Percentiles rank a stretch among this genome's conserved stretches.
Evolutionary conservation across 2,113 vertebrate species (phyloP).

Genomic region (Mesocricetus auratus): DNA sequence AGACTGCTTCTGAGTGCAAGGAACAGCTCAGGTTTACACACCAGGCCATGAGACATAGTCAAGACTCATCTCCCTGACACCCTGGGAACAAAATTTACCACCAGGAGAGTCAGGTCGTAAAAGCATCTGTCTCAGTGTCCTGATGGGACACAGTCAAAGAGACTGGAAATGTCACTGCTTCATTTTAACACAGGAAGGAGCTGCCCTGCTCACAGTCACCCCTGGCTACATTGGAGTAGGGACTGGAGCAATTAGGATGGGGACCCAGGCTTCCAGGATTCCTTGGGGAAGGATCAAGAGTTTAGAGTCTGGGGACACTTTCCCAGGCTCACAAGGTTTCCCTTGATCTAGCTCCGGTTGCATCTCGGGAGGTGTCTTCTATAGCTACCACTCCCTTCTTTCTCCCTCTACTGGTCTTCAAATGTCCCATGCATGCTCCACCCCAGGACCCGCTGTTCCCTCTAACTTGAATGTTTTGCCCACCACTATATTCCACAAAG

Average conservation of each 20-base stretch:
- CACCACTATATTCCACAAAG: not conserved
- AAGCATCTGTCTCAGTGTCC: slow-evolving; percentile 58
- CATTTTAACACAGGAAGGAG: slow-evolving; percentile 1
- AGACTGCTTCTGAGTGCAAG: not conserved
- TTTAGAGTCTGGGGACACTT: not conserved
- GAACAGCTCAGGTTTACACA: not conserved
- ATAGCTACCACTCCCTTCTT: not conserved
- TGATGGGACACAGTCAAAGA: slow-evolving; percentile 54
- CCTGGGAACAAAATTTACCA: slow-evolving; percentile 50
- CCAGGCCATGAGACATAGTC: slow-evolving; percentile 29
- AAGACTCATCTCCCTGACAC: not conserved
- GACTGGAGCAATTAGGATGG: not conserved
- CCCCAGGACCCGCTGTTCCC: not conserved
- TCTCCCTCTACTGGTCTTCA: not conserved
- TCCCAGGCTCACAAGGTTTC: not conserved
- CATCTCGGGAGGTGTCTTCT: not conserved
- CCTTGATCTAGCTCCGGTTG: not conserved
- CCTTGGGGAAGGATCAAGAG: not conserved
- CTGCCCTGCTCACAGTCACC: slow-evolving; percentile 42
- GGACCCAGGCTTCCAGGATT: not conserved
- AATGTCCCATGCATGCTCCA: not conserved
- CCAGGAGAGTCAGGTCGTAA: slow-evolving; percentile 43
- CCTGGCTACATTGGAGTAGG: not conserved
- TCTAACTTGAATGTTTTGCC: not conserved
- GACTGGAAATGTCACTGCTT: slow-evolving; percentile 42